Percentiles rank a stretch among this genome's conserved stretches.
These are phyloP conservation scores for Paramuricea clavata DNA, from an alignment of 92 coral and sea anemone genomes.

Conservation along the genomic window DNA sequence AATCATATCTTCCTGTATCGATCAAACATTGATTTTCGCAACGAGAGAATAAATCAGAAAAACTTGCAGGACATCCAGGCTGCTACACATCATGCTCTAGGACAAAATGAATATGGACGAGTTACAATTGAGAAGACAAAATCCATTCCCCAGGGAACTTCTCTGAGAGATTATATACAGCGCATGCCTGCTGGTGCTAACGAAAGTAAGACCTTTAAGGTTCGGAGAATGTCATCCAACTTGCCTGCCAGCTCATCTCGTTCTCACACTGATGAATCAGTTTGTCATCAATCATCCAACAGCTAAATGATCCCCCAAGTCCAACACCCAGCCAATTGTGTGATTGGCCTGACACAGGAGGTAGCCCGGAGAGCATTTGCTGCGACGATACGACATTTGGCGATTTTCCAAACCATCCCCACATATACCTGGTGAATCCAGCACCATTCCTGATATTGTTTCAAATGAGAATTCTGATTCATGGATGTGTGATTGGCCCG, in stretches of 20 bases:
- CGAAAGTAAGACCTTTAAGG: neutral
- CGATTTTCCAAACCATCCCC: conserved; percentile 5
- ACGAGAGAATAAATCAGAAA: conserved; percentile 39
- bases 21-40: conserved; percentile 65
- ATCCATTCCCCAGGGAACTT: neutral
- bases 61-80: conserved; percentile 1
- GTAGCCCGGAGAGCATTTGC: neutral
- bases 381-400: neutral
- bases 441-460: neutral
- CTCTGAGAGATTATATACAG: neutral
- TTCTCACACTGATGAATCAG: no score
- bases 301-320: neutral
- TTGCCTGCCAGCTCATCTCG: neutral
- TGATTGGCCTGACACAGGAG: neutral
- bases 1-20: conserved; percentile 59
- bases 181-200: neutral
- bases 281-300: neutral
- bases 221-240: neutral
- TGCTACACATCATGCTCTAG: conserved; percentile 1
- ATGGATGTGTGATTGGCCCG: neutral
- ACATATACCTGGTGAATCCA: neutral
- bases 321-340: neutral
- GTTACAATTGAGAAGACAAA: conserved; percentile 32
- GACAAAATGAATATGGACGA: conserved; percentile 57
- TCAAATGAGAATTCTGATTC: neutral